Evolutionary conservation across 1,140 invertebrate species (phyloP), one percentile per base, ranked within the genome.

Genomic region (Pogonus chalceus): DNA sequence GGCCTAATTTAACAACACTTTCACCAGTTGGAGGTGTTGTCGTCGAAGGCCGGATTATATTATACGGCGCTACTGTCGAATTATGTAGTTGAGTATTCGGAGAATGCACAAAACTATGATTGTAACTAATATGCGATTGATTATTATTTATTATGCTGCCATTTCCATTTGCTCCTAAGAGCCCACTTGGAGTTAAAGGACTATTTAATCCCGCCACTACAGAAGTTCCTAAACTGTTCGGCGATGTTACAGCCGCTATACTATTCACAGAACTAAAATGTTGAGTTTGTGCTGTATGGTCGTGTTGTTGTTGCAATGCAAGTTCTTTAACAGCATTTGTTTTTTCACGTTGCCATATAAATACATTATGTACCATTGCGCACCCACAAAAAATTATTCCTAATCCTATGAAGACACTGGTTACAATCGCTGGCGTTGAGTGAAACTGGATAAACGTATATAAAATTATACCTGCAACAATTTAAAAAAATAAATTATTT

Each of bases 391-490:
- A 93, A 12, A 94, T 79, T 35, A 94, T 91, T 1, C 90, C 90
- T 1, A 92, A 73, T 7, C 87, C 90, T 46, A 94, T 92, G 61
- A 94, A 83, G 0, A 90, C 80, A 58, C 87, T 90, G 2, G 90
- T 91, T 18, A 92, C 82, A 54, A 94, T 90, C 1, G 92, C 91
- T 7, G 91, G 88, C 20, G 88, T 90, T 9, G 88, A 90, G 60
- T 92, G 88, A 71, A 93, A 92, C 69, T 92, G 88, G 65, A 92
- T 88, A 66, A 93, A 90, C 1, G 90, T 92, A 72, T 92, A 92
- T 46, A 95, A 75, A 58, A 94, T 90, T 71, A 94, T 87, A 58
- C 89, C 92, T 93, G 75, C 7, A 81, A 80, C 53, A 61, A 56
- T 59, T n/a, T 23, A 23, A 21, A 43, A 9, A 43, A 10, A 9